Evolutionary conservation across 2,888 invertebrate species (phyloP).

Genomic region (Panopea generosa): DNA sequence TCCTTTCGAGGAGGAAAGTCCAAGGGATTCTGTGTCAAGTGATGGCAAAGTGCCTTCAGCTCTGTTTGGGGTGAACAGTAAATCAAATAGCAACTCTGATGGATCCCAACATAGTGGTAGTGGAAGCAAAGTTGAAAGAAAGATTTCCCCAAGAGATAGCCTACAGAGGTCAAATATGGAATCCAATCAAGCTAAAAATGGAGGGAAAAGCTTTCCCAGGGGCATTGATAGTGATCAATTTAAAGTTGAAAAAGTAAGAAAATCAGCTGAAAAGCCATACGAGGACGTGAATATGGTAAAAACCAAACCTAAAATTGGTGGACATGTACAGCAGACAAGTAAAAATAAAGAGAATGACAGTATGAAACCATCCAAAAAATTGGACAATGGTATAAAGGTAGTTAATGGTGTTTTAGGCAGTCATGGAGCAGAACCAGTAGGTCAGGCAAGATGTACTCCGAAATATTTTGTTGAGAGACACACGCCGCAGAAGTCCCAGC

Average conservation of each 20-base stretch:
- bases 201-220: constrained; percentile 30
- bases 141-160: background rate
- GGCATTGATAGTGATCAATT: constrained; percentile 40
- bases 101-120: constrained; percentile 6
- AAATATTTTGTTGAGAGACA: constrained; percentile 66
- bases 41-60: constrained; percentile 62
- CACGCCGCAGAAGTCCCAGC: constrained; percentile 60
- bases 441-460: constrained; percentile 39
- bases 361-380: no score
- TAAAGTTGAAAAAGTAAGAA: constrained; percentile 54
- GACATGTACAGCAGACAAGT: no score
- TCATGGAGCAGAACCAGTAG: no score
- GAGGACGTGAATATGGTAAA: constrained; percentile 52
- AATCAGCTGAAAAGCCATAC: constrained; percentile 48
- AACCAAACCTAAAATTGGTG: constrained; percentile 14
- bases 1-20: constrained; percentile 65
- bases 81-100: constrained; percentile 16
- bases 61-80: constrained; percentile 32
- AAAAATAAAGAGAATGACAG: no score
- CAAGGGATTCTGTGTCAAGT: constrained; percentile 57
- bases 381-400: no score
- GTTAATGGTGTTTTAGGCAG: no score
- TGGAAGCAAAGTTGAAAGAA: constrained; percentile 1
- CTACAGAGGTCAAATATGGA: background rate
- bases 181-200: constrained; percentile 24